These are phyloP conservation scores for Corythoichthys haematopterus DNA, from an alignment of 2,113 vertebrate species.

Conservation along the genomic window DNA sequence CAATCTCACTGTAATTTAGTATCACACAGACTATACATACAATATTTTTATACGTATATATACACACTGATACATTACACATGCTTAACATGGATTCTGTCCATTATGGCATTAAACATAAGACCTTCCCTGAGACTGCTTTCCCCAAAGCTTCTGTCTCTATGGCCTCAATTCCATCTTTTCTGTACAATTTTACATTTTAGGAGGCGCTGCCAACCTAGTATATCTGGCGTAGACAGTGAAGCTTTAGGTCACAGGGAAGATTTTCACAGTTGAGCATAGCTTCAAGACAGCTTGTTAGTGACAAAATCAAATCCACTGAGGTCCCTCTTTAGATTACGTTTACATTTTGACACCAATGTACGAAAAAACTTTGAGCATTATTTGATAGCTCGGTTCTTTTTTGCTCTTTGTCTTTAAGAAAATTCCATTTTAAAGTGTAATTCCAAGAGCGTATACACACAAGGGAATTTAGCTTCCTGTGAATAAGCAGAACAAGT, in stretches of 20 bases:
- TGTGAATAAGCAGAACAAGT: no score
- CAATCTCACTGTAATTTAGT: slow-evolving; percentile 21
- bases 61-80: slow-evolving; percentile 43
- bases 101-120: slow-evolving; percentile 29
- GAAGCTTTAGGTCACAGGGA: slow-evolving; percentile 12
- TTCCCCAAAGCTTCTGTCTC: slow-evolving; percentile 5
- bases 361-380: neutral
- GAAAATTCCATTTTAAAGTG: no score
- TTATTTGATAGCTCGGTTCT: neutral
- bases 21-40: slow-evolving; percentile 35
- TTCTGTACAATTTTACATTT: slow-evolving; percentile 25
- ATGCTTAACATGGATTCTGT: slow-evolving; percentile 36
- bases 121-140: neutral
- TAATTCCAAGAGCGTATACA: no score
- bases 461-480: no score
- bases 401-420: neutral
- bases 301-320: neutral
- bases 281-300: slow-evolving; percentile 11
- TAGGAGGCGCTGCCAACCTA: slow-evolving; percentile 12
- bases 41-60: neutral
- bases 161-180: slow-evolving; percentile 24
- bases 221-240: neutral
- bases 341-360: neutral
- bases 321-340: neutral
- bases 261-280: slow-evolving; percentile 44